These are phyloP conservation scores for Exephanes ischioxanthus DNA, from an alignment of 2,888 invertebrate genomes.

Conservation along the genomic window DNA sequence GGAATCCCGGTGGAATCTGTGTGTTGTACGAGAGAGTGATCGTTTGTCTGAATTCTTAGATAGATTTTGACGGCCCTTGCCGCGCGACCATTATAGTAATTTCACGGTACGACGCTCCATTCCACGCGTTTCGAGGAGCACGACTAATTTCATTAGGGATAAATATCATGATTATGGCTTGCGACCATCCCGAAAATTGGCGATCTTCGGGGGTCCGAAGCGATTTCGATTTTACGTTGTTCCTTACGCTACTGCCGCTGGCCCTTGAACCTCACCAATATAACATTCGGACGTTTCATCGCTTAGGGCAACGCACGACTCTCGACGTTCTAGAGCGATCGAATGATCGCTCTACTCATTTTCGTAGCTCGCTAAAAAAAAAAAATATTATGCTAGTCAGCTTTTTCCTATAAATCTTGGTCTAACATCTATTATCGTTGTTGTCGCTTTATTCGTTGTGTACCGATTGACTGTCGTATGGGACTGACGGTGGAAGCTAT, in stretches of 20 bases:
- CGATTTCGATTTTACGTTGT: conserved; percentile 66
- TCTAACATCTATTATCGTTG: neutral
- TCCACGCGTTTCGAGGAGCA: conserved; percentile 79
- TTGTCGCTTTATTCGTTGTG: neutral
- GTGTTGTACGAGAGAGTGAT: conserved; percentile 60
- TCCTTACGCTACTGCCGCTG: conserved; percentile 68
- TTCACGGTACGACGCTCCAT: conserved; percentile 82
- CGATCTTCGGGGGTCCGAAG: conserved; percentile 65
- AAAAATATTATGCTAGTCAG: neutral
- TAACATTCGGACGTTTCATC: conserved; percentile 39
- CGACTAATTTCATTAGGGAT: conserved; percentile 85
- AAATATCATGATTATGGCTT: conserved; percentile 84
- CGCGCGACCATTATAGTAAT: conserved; percentile 83
- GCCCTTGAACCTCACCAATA: conserved; percentile 29
- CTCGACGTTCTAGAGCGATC: neutral
- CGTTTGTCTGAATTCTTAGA: conserved; percentile 68
- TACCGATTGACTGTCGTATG: neutral
- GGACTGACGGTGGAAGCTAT: neutral
- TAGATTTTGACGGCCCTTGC: conserved; percentile 69
- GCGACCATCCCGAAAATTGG: conserved; percentile 78
- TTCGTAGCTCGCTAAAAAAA: neutral
- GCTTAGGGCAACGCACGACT: conserved; percentile 38
- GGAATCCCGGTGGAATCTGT: conserved; percentile 18
- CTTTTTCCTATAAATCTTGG: neutral
- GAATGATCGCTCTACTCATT: neutral